phyloP scores from a whole-genome alignment of 2,113 vertebrate species.

The Neogobius melanostomus region DNA sequence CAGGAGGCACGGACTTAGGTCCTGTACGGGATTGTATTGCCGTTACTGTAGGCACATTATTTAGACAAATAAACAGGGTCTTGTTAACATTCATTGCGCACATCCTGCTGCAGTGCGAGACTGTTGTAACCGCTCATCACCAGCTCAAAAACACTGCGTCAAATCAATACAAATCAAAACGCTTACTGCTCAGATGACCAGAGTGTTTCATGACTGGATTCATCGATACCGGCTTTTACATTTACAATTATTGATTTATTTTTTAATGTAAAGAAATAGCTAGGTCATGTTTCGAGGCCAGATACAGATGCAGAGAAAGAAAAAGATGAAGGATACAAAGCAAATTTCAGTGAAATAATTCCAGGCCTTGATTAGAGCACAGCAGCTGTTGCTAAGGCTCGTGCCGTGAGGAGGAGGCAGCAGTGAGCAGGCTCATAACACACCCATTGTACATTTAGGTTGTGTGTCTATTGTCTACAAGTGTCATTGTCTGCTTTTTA shows the following conservation, averaged over 20 bases:
- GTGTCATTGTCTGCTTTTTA: not conserved
- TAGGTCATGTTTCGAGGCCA: not conserved
- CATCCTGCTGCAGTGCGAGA: conserved; percentile 45
- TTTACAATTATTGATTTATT: too few relatives aligned
- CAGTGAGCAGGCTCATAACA: conserved; percentile 4
- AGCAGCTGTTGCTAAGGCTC: conserved; percentile 46
- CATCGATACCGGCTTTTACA: too few relatives aligned
- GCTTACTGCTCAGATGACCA: too few relatives aligned
- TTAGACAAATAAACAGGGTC: conserved; percentile 6
- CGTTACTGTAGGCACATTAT: conserved; percentile 4
- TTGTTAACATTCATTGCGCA: conserved; percentile 55
- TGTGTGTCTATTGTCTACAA: not conserved
- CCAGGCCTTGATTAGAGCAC: not conserved
- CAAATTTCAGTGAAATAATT: not conserved
- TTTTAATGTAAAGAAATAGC: not conserved
- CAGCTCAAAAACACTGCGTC: conserved; percentile 7
- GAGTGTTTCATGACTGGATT: too few relatives aligned
- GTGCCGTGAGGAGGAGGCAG: conserved; percentile 17
- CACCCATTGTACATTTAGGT: not conserved
- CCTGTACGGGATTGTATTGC: not conserved
- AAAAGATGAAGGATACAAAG: not conserved
- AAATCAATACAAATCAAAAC: conserved; percentile 9
- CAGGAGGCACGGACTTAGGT: not conserved
- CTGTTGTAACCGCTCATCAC: conserved; percentile 26
- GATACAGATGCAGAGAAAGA: not conserved